Evolutionary conservation across 2,113 vertebrate species (phyloP).

Genomic region (Rattus rattus): DNA sequence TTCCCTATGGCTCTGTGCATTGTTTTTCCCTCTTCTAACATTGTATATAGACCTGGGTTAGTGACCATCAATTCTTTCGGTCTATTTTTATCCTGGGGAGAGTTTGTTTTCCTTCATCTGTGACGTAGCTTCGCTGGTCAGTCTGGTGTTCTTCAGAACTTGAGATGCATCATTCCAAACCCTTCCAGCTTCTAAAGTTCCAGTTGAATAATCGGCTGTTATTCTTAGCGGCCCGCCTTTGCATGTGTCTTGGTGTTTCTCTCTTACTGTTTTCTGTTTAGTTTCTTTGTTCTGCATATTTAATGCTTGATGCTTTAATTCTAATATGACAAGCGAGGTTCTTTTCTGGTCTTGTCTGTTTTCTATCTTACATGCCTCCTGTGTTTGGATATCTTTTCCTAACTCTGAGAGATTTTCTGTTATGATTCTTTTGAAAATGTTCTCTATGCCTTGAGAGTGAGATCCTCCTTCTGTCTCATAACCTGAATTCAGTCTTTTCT

Average conservation of each 20-base stretch:
- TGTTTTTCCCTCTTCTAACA: not conserved
- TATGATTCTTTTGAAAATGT: not conserved
- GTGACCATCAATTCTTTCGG: not conserved
- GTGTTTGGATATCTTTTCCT: not conserved
- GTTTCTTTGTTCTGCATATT: not conserved
- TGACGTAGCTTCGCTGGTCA: not conserved
- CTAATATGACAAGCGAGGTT: not conserved
- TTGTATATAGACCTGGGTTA: not conserved
- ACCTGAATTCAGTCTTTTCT: not conserved
- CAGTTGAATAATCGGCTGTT: not conserved
- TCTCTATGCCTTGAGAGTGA: not conserved
- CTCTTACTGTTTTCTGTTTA: not conserved
- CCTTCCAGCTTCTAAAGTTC: not conserved
- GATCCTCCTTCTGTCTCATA: not conserved
- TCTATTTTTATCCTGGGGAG: not conserved
- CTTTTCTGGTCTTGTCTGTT: not conserved
- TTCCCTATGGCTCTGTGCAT: not conserved
- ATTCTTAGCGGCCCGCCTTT: not conserved
- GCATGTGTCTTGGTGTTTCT: too few relatives aligned
- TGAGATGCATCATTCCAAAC: not conserved
- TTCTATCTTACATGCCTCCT: not conserved
- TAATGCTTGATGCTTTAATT: not conserved
- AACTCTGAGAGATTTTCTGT: not conserved
- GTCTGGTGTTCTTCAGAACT: not conserved
- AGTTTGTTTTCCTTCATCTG: not conserved